Percentiles rank a stretch among this genome's conserved stretches.
Conservation (phyloP, 2,113 vertebrate genomes). For the Trachemys scripta region DNA sequence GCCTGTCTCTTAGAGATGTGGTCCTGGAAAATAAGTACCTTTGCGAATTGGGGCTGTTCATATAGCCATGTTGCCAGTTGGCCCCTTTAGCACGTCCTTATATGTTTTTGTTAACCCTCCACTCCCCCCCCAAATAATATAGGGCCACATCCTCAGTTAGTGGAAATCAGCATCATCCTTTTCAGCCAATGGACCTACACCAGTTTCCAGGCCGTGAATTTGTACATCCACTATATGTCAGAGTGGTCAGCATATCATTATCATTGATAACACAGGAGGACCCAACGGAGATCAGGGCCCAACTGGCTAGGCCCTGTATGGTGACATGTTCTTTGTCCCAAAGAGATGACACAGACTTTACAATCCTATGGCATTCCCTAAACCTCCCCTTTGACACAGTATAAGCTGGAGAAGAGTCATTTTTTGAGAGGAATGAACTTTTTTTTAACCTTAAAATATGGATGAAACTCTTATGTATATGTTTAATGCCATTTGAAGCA, state of each 20-base stretch:
- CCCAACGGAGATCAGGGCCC: not conserved
- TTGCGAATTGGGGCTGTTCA: not conserved
- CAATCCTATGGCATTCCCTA: not conserved
- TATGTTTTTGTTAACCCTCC: not conserved
- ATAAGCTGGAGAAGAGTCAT: not conserved
- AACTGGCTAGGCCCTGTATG: not conserved
- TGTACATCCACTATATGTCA: not conserved
- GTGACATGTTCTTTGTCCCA: not conserved
- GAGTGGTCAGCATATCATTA: not conserved
- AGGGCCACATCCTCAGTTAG: not conserved
- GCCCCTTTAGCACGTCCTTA: not conserved
- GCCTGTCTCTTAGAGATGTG: accelerated
- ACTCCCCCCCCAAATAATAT: not conserved
- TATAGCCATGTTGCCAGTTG: accelerated
- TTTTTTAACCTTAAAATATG: not conserved
- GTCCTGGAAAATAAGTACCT: not conserved
- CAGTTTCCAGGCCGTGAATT: not conserved
- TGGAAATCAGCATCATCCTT: not conserved
- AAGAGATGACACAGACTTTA: not conserved
- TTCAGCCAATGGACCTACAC: not conserved
- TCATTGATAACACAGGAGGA: not conserved
- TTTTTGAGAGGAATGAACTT: not conserved
- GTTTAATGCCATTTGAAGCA: not conserved
- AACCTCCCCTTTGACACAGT: not conserved
- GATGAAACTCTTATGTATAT: not conserved